phyloP scores from a whole-genome alignment of 2,797 vertebrate species.

The Enteromius mattozi region DNA sequence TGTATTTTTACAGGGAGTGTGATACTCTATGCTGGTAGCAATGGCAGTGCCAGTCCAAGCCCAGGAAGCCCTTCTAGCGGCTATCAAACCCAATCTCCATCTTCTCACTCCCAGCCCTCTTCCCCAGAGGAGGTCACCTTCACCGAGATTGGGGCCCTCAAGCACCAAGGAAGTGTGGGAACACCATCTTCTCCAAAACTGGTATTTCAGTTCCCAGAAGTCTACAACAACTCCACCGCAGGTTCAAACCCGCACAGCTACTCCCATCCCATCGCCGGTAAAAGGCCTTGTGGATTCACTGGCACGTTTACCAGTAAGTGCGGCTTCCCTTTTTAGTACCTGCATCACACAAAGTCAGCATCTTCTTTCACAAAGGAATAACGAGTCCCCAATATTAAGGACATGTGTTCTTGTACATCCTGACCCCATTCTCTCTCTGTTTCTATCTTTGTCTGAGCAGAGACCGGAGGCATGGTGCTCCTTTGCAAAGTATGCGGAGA shows the following conservation, averaged over 20 bases:
- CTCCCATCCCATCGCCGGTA: conserved; percentile 73
- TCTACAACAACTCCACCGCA: conserved; percentile 66
- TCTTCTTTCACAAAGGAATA: not conserved
- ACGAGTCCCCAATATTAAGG: not conserved
- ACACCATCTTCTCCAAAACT: conserved; percentile 77
- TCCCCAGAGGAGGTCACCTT: conserved; percentile 84
- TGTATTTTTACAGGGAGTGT: conserved; percentile 70
- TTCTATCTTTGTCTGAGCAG: conserved; percentile 67
- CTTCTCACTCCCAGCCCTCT: conserved; percentile 77
- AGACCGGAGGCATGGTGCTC: conserved; percentile 83
- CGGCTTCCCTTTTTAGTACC: not conserved
- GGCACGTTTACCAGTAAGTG: conserved; percentile 83
- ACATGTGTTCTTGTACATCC: not conserved
- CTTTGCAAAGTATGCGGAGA: conserved; percentile 86
- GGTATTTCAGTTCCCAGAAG: conserved; percentile 85
- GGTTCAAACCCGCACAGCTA: conserved; percentile 71
- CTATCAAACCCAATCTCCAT: conserved; percentile 83
- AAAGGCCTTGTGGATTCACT: conserved; percentile 76
- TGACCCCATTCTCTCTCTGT: conserved; percentile 11
- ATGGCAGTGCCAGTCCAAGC: conserved; percentile 77
- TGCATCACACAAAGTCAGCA: conserved; percentile 4
- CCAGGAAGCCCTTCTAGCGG: conserved; percentile 82
- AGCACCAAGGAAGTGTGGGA: conserved; percentile 67
- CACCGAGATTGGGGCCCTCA: conserved; percentile 80
- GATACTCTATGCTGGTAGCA: conserved; percentile 83